Evolutionary conservation across 2,888 invertebrate species (phyloP).

Genomic region (Calameuta idolon): DNA sequence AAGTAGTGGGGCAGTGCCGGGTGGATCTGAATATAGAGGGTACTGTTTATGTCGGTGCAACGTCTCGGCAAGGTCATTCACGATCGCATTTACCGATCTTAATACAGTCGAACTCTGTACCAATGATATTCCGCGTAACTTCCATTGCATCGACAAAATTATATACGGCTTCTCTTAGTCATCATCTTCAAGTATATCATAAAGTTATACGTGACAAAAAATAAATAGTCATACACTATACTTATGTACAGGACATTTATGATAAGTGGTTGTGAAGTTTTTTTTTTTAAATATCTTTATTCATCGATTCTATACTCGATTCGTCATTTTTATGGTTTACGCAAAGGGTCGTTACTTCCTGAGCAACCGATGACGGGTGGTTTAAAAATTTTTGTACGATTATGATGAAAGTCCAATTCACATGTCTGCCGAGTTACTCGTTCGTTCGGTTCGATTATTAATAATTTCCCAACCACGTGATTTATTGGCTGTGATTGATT

Average conservation of each 20-base stretch:
- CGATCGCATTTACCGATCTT: constrained; percentile 4
- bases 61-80: constrained; percentile 50
- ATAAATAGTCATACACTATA: neutral
- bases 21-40: neutral
- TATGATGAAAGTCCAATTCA: neutral
- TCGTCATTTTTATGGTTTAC: neutral
- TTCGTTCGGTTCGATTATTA: neutral
- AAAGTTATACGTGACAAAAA: neutral
- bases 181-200: neutral
- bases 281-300: neutral
- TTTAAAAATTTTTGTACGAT: neutral
- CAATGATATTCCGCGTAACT: neutral
- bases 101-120: neutral
- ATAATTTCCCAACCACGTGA: neutral
- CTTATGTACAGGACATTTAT: neutral
- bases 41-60: constrained; percentile 52
- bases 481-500: neutral
- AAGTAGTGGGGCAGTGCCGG: neutral
- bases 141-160: neutral
- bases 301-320: neutral
- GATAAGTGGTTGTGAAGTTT: neutral
- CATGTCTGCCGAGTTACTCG: neutral
- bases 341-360: neutral
- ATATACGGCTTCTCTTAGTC: neutral
- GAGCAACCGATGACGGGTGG: neutral